phyloP scores from a whole-genome alignment of 2,888 invertebrate genomes.

The Pristionchus arcanus region DNA sequence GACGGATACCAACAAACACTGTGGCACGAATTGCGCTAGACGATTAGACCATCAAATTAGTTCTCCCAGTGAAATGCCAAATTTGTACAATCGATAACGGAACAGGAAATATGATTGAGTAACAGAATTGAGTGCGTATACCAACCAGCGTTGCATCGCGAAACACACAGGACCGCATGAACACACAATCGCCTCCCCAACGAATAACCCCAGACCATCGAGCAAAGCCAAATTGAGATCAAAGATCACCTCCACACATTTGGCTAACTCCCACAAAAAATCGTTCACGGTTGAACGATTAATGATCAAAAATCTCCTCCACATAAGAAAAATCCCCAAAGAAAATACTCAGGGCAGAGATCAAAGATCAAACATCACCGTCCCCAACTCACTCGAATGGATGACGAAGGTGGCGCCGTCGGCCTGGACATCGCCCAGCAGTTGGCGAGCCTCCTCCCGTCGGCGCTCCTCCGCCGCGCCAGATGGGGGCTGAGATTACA shows the following conservation, averaged over 20 bases:
- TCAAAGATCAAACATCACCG: neutral
- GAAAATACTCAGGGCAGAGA: too few relatives aligned
- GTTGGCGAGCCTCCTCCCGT: slow-evolving; percentile 64
- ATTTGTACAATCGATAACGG: neutral
- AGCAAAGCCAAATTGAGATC: too few relatives aligned
- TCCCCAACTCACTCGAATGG: slow-evolving; percentile 20
- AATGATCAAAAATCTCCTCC: too few relatives aligned
- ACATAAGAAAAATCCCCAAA: too few relatives aligned
- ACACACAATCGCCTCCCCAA: too few relatives aligned
- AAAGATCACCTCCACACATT: too few relatives aligned
- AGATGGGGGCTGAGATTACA: neutral
- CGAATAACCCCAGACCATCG: too few relatives aligned
- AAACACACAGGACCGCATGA: neutral
- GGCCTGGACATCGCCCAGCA: slow-evolving; percentile 63
- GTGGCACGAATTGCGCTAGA: neutral
- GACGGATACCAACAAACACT: neutral
- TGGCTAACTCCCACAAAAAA: too few relatives aligned
- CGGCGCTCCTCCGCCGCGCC: slow-evolving; percentile 48
- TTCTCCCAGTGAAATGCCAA: neutral
- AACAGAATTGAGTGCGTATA: neutral
- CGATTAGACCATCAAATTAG: neutral
- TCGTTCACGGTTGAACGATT: too few relatives aligned
- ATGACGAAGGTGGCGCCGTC: slow-evolving; percentile 57
- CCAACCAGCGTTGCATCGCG: neutral
- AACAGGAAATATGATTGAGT: neutral